phyloP scores from a whole-genome alignment of 2,888 invertebrate genomes.

The Apeira syringaria region DNA sequence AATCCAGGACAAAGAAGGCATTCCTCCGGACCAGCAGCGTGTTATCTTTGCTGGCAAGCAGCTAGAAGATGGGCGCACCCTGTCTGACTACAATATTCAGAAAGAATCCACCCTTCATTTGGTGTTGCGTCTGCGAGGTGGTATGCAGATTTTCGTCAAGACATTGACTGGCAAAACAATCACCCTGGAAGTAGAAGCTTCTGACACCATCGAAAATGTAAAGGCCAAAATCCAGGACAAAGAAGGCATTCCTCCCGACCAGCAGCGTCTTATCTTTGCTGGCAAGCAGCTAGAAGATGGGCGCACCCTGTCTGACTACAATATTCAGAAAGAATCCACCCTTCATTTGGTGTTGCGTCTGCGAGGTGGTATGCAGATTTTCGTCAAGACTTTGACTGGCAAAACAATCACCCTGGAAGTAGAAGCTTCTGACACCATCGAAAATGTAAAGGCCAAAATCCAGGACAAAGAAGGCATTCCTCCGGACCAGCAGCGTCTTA shows the following conservation, averaged over 20 bases:
- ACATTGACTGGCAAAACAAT: conserved; percentile 52
- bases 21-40: conserved; percentile 43
- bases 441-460: conserved; percentile 84
- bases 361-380: conserved; percentile 81
- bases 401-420: conserved; percentile 83
- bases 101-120: conserved; percentile 51
- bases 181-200: conserved; percentile 44
- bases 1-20: conserved; percentile 45
- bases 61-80: conserved; percentile 47
- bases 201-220: conserved; percentile 42
- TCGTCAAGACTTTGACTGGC: conserved; percentile 83
- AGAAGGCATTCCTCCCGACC: conserved; percentile 43
- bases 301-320: conserved; percentile 39
- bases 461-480: conserved; percentile 81
- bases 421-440: conserved; percentile 85
- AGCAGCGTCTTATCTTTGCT: conserved; percentile 40
- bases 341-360: conserved; percentile 40
- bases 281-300: conserved; percentile 43
- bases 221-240: conserved; percentile 44
- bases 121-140: conserved; percentile 46
- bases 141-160: conserved; percentile 53
- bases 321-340: conserved; percentile 43
- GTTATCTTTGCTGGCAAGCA: conserved; percentile 46
- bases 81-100: conserved; percentile 50
- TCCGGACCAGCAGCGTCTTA: conserved; percentile 84